A percentile compares a stretch with the other conserved stretches of the same genome.
phyloP scores from a whole-genome alignment of 1,140 invertebrate species.

The Wiebesia pumilae region DNA sequence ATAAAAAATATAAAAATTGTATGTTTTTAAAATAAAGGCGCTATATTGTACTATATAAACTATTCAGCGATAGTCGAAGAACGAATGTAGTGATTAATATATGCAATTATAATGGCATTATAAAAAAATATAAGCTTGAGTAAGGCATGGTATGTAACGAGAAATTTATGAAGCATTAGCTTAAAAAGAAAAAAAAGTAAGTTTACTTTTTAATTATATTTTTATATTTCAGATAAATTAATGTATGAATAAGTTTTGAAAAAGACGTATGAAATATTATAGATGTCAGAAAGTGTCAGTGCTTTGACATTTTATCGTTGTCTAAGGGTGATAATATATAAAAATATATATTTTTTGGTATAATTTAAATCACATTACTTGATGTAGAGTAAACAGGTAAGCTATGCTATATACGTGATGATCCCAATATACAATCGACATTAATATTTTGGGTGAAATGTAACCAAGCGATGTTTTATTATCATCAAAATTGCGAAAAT shows the following conservation, averaged over 20 bases:
- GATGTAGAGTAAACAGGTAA: constrained; percentile 36
- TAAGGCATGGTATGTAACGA: background rate
- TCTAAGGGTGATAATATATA: constrained; percentile 2
- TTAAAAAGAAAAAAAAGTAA: background rate
- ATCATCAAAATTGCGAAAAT: background rate
- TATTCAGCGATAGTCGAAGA: constrained; percentile 15
- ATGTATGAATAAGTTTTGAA: constrained; percentile 16
- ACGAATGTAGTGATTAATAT: background rate
- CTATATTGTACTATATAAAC: background rate
- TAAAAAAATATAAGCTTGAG: background rate
- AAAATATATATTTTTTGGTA: constrained; percentile 19
- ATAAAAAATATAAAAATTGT: background rate
- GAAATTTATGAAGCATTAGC: background rate
- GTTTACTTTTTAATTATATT: constrained; percentile 18
- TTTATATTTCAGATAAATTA: constrained; percentile 15
- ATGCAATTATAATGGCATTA: constrained; percentile 27
- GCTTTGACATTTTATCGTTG: constrained; percentile 4
- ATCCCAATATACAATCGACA: constrained; percentile 38
- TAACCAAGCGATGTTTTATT: background rate
- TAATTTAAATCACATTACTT: constrained; percentile 4
- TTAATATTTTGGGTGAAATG: constrained; percentile 24
- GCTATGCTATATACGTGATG: constrained; percentile 16
- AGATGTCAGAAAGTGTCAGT: background rate
- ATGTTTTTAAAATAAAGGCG: background rate
- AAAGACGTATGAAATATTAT: background rate